Base-by-base conservation (phyloP, 2,888 invertebrate genomes). In the Caenorhabditis drosophilae region DNA sequence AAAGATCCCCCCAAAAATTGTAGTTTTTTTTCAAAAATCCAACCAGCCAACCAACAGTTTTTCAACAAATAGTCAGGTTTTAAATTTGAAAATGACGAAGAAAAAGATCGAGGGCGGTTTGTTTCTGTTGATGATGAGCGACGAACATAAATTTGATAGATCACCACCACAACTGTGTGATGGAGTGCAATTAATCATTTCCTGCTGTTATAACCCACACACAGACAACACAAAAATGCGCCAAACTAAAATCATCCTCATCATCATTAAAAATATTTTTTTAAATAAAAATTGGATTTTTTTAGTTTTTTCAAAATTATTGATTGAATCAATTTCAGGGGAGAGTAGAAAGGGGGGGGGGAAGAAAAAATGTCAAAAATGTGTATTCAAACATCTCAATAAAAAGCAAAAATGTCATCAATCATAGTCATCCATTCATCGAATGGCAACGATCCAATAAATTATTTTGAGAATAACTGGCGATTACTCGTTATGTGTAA, bases 141-240 rank as follows among this genome's bases (percentile, higher is more conserved):
- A 45, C 16, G 27, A 16, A 45, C 44, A 45, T 45, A 45, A 45
- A 45, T 18, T 22, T 45, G 44, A 45, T 45, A 45, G 44, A 45
- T 45, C 44, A 45, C 44, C 36, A 36, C 40, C 44, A 27, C 27
- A 27, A 45, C 27, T 45, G 40, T 40, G 27, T 45, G 44, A 45
- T 27, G 44, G 44, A 22, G 23, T 15, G 27, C 15, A 18, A 45
- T 45, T 45, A 26, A 45, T 45, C 44, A 45, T 45, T 18, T 4
- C n/a, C 26, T 26, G 26, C 44, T 45, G 44, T 45, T 27, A 45
- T 45, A 45, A 45, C 44, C 27, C 44, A 9, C 23, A 45, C 27
- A 45, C 23, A 22, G n/a, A n/a, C n/a, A n/a, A n/a, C 27, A 45
- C 12, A 45, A 4, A 36, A n/a, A 36, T 36, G n/a, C 36, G n/a